These are phyloP conservation scores for Xylota sylvarum DNA, from an alignment of 2,888 invertebrate genomes.

Conservation along the genomic window DNA sequence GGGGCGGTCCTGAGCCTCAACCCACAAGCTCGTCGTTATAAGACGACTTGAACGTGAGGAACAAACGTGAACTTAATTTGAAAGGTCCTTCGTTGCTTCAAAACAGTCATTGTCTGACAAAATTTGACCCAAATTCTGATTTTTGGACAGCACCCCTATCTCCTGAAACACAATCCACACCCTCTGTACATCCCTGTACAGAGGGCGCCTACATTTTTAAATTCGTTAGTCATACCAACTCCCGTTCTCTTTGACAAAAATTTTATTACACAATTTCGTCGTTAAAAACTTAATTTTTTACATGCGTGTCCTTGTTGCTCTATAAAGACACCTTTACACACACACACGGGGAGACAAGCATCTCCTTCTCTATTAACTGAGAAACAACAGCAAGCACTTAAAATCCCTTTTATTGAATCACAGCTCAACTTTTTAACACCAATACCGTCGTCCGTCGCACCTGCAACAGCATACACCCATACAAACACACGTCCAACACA, in stretches of 20 bases:
- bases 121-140: too few species aligned
- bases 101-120: too few species aligned
- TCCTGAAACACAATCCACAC: not conserved
- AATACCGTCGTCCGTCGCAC: conserved; percentile 55
- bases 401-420: conserved; percentile 72
- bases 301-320: conserved; percentile 59
- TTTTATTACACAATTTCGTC: conserved; percentile 25
- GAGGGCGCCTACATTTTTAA: too few species aligned
- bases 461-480: conserved; percentile 49
- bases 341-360: not conserved
- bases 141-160: too few species aligned
- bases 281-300: conserved; percentile 26
- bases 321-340: conserved; percentile 18
- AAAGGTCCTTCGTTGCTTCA: too few species aligned
- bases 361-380: conserved; percentile 14
- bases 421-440: conserved; percentile 72
- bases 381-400: conserved; percentile 70
- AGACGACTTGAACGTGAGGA: too few species aligned
- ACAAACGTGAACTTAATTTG: too few species aligned
- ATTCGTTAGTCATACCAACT: not conserved
- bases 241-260: conserved; percentile 1
- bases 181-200: not conserved
- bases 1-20: too few species aligned
- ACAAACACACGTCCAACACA: conserved; percentile 39
- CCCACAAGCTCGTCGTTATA: too few species aligned